A percentile compares a stretch with the other conserved stretches of the same genome.
Evolutionary conservation across 2,888 invertebrate genomes (phyloP).

Genomic region (Amblyteles armatorius): DNA sequence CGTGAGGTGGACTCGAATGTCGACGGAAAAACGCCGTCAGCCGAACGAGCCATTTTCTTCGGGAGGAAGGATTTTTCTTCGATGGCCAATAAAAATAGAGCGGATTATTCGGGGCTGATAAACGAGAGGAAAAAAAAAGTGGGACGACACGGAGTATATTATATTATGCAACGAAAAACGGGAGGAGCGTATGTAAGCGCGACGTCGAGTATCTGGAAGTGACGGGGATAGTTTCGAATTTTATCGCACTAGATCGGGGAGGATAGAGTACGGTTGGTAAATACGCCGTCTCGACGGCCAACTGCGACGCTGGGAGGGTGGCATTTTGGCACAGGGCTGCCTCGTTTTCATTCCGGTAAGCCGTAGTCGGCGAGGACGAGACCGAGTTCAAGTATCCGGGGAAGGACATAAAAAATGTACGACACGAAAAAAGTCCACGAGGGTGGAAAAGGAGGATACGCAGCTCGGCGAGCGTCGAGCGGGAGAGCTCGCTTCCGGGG

Average conservation of each 20-base stretch:
- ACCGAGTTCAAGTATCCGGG: slow-evolving; percentile 40
- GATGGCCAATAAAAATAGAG: slow-evolving; percentile 5
- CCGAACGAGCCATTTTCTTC: not conserved
- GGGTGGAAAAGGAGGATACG: slow-evolving; percentile 25
- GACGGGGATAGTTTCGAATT: slow-evolving; percentile 18
- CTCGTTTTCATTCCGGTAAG: slow-evolving; percentile 25
- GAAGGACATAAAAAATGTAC: slow-evolving; percentile 52
- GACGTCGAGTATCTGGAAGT: slow-evolving; percentile 1
- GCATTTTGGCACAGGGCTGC: slow-evolving; percentile 27
- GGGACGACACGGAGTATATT: no score
- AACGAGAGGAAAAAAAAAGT: no score
- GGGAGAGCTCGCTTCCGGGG: slow-evolving; percentile 18
- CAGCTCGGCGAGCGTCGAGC: slow-evolving; percentile 3
- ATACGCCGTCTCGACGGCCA: slow-evolving; percentile 13
- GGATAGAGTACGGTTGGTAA: slow-evolving; percentile 17
- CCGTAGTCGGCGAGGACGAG: not conserved
- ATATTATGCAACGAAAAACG: slow-evolving; percentile 24
- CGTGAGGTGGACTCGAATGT: not conserved
- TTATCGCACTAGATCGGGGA: slow-evolving; percentile 25
- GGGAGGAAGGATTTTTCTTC: slow-evolving; percentile 7
- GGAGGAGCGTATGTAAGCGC: not conserved
- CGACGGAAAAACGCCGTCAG: not conserved
- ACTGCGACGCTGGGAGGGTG: not conserved
- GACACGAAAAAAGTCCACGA: slow-evolving; percentile 1
- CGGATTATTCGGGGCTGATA: not conserved